phyloP scores from a whole-genome alignment of 64 coral and sea anemone species.

The Montipora sp. region DNA sequence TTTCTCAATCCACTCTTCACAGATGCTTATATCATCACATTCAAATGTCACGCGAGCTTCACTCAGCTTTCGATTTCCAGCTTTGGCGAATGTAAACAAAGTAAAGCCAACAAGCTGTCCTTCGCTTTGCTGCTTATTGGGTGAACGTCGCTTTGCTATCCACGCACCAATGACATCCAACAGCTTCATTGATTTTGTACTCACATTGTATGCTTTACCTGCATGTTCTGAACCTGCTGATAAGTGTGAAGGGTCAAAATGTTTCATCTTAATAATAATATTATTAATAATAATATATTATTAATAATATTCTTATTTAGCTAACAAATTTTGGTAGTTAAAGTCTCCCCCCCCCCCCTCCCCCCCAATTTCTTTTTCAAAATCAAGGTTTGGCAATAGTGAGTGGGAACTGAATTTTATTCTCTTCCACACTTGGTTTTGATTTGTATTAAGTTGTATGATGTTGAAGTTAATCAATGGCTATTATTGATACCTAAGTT shows the following conservation, averaged over 20 bases:
- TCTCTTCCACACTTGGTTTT: too few relatives aligned
- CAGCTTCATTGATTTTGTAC: conserved; percentile 64
- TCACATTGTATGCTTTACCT: conserved; percentile 6
- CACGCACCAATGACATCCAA: conserved; percentile 71
- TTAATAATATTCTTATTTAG: too few relatives aligned
- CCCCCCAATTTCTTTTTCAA: too few relatives aligned
- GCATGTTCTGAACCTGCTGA: neutral
- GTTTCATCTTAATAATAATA: neutral
- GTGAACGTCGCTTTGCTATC: conserved; percentile 57
- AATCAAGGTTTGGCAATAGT: too few relatives aligned
- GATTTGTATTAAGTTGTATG: too few relatives aligned
- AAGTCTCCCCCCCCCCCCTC: too few relatives aligned
- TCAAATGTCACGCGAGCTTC: conserved; percentile 73
- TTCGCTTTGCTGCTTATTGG: conserved; percentile 20
- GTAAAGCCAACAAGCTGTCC: conserved; percentile 69
- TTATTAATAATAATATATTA: too few relatives aligned
- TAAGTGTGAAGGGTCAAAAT: neutral
- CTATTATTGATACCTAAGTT: too few relatives aligned
- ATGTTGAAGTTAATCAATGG: too few relatives aligned
- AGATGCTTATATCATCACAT: conserved; percentile 53
- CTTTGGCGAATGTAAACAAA: conserved; percentile 64
- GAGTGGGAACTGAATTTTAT: too few relatives aligned
- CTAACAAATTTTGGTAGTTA: too few relatives aligned
- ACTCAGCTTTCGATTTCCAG: conserved; percentile 53
- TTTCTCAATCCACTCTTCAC: conserved; percentile 65